phyloP scores from a whole-genome alignment of 1,140 invertebrate genomes.

The Heliconius hermathena region DNA sequence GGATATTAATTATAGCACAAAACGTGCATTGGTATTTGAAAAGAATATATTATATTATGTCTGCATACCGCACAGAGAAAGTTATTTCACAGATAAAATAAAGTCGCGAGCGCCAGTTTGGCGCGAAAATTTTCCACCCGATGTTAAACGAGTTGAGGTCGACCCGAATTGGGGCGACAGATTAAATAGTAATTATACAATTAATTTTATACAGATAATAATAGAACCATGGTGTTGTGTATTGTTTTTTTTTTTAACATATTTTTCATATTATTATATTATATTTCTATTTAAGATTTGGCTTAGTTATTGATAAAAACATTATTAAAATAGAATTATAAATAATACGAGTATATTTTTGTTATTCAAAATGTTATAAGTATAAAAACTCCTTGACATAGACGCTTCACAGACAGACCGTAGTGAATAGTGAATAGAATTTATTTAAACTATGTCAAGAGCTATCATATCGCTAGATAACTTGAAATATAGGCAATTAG shows the following conservation, averaged over 20 bases:
- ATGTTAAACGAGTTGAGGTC: conserved; percentile 41
- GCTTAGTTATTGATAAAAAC: neutral
- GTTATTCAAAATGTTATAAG: neutral
- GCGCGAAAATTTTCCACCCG: conserved; percentile 30
- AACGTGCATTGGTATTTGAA: neutral
- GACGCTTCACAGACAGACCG: conserved; percentile 47
- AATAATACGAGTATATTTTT: neutral
- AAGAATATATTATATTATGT: conserved; percentile 8
- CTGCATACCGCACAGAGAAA: conserved; percentile 24
- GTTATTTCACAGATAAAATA: conserved; percentile 19
- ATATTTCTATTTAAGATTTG: neutral
- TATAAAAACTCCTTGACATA: conserved; percentile 49
- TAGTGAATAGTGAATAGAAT: conserved; percentile 26
- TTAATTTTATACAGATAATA: conserved; percentile 35
- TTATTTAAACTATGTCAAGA: conserved; percentile 50
- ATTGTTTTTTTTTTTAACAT: neutral
- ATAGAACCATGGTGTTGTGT: neutral
- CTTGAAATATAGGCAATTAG: conserved; percentile 25
- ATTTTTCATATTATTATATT: neutral
- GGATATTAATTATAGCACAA: neutral
- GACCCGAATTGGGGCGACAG: conserved; percentile 48
- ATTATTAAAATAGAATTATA: neutral
- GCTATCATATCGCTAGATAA: conserved; percentile 37
- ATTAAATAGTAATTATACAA: conserved; percentile 40
- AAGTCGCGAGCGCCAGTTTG: conserved; percentile 21